phyloP scores from a whole-genome alignment of 2,797 vertebrate species.

The Mus minutoides region DNA sequence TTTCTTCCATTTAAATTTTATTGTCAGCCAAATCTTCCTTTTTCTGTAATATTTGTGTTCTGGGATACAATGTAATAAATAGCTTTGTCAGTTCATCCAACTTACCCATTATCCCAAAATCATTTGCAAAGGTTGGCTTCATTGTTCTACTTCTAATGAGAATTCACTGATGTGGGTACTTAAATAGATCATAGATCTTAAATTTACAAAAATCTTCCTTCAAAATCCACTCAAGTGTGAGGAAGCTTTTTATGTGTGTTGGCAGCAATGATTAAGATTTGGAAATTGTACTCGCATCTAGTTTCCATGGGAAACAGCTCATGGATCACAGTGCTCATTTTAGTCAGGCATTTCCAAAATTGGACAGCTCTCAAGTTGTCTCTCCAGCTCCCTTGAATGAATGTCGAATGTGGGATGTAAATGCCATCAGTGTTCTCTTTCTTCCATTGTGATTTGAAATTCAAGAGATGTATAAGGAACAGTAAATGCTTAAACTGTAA shows the following conservation, averaged over 20 bases:
- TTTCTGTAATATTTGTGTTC: conserved; percentile 13
- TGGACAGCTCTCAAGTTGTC: not conserved
- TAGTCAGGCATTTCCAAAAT: not conserved
- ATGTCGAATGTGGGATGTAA: not conserved
- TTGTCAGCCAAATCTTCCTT: conserved; percentile 26
- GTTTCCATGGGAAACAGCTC: not conserved
- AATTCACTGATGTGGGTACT: conserved; percentile 16
- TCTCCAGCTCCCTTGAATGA: not conserved
- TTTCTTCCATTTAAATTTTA: conserved; percentile 38
- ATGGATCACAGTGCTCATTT: not conserved
- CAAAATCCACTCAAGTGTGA: not conserved
- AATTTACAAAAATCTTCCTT: not conserved
- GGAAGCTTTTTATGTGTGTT: conserved; percentile 5
- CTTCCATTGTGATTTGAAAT: not conserved
- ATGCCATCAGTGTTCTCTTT: not conserved
- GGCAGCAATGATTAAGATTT: not conserved
- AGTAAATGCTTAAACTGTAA: not conserved
- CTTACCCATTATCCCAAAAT: conserved; percentile 35
- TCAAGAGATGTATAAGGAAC: not conserved
- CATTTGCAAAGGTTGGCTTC: not conserved
- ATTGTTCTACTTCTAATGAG: not conserved
- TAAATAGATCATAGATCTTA: conserved; percentile 13
- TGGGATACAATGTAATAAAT: conserved; percentile 11
- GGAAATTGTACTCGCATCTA: not conserved
- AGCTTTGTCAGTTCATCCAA: conserved; percentile 40